Conservation (phyloP, 2,113 vertebrate genomes). For the Arothron firmamentum region DNA sequence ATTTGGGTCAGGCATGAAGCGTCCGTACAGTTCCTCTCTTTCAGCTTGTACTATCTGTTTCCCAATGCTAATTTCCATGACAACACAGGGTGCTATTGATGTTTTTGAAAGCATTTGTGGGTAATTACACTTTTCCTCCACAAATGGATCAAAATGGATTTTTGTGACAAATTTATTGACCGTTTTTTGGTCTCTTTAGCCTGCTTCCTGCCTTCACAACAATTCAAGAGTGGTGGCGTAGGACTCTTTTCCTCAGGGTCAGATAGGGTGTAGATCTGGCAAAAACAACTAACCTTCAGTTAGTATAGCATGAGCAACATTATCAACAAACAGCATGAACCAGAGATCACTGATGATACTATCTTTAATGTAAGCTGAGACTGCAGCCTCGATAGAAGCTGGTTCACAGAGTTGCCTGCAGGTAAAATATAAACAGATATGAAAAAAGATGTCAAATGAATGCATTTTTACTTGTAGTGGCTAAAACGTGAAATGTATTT, state of each 20-base stretch:
- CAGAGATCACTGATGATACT: too few relatives aligned
- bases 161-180: constrained; percentile 60
- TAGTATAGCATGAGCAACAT: too few relatives aligned
- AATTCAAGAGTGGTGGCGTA: constrained; percentile 6
- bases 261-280: constrained; percentile 1
- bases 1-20: not conserved
- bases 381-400: not conserved
- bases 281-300: constrained; percentile 4
- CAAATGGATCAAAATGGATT: constrained; percentile 70
- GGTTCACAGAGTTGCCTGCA: too few relatives aligned
- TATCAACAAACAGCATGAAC: too few relatives aligned
- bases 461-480: not conserved
- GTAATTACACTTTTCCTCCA: constrained; percentile 65
- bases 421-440: too few relatives aligned
- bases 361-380: not conserved
- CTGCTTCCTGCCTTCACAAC: constrained; percentile 25
- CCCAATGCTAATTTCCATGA: constrained; percentile 48
- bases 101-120: constrained; percentile 51
- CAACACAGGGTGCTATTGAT: constrained; percentile 46
- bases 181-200: constrained; percentile 48
- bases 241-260: constrained; percentile 3
- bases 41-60: constrained; percentile 25
- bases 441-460: not conserved
- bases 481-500: not conserved
- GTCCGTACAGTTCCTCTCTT: constrained; percentile 1